phyloP scores from a whole-genome alignment of 2,797 vertebrate genomes.

The Trematomus bernacchii region DNA sequence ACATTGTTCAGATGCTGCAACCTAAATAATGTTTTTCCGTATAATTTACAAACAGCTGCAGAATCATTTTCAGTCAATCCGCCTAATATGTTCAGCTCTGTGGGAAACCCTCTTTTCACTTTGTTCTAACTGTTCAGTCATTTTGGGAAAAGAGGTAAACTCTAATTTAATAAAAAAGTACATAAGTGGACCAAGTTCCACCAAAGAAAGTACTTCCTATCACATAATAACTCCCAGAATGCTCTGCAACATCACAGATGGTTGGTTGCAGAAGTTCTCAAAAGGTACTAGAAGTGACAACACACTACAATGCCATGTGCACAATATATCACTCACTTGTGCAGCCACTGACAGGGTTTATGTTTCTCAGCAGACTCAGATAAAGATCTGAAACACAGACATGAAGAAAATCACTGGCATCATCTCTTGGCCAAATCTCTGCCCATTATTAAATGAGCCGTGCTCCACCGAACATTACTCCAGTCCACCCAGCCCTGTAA shows the following conservation, averaged over 20 bases:
- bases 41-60: background rate
- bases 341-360: slow-evolving; percentile 54
- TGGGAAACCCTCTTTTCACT: background rate
- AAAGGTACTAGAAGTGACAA: background rate
- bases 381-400: slow-evolving; percentile 63
- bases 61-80: background rate
- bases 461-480: slow-evolving; percentile 57
- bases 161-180: background rate
- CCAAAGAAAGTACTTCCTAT: background rate
- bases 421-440: slow-evolving; percentile 51
- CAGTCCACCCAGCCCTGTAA: slow-evolving; percentile 49
- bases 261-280: background rate
- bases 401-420: slow-evolving; percentile 38
- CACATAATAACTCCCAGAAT: background rate
- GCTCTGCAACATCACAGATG: background rate
- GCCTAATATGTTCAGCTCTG: background rate
- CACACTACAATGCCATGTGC: background rate
- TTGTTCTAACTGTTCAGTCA: background rate
- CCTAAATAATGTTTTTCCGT: too few relatives aligned
- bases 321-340: slow-evolving; percentile 6
- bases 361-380: slow-evolving; percentile 43
- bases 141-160: background rate
- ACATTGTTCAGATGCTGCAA: too few relatives aligned
- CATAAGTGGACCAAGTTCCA: background rate
- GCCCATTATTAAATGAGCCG: slow-evolving; percentile 71